Evolutionary conservation across 2,888 invertebrate genomes (phyloP), one percentile per base, ranked within the genome.

Genomic region (Aleiodes leptofemur): DNA sequence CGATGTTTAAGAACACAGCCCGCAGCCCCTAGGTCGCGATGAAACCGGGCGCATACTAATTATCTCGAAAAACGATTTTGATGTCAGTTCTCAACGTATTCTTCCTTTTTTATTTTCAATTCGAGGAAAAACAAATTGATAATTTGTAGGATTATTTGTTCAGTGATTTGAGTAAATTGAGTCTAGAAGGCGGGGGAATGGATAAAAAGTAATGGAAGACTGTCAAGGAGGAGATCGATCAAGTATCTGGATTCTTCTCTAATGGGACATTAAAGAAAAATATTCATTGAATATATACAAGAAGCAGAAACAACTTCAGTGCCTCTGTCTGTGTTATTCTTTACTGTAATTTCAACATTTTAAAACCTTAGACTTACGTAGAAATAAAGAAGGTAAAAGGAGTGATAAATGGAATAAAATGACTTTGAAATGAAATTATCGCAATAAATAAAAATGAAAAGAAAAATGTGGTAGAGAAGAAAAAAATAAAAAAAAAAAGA

Each of bases 1-100:
- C 43, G 16, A 38, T 14, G 81, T 74, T 75, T 81, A 83, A 81
- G 81, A 83, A 71, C 48, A 85, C 82, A 83, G 80, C 83, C 83
- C 83, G 82, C 84, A 84, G 83, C 82, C 81, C 82, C 78, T 81
- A 80, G 72, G 61, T 55, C 76, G 77, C 83, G 81, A 82, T 82
- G 83, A 79, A 82, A 85, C 86, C 84, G 85, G 86, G 84, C 86
- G 85, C 87, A 86, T 87, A 86, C 86, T 86, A 88, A 87, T 87
- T 80, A 78, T 56, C 73, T 71, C 29, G 14, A 23, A 43, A 43
- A 64, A 64, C 48, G 16, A 64, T 64, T 64, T 64, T 43, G 64
- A 64, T 64, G 43, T 43, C 14, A 23, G 16, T 43, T 34, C 64
- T 64, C 34, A 64, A 43, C 29, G 31, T 51, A 50, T 68, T 11